Percentiles rank a stretch among this genome's conserved stretches.
phyloP scores from a whole-genome alignment of 2,113 vertebrate species.

The Potamarius usumacintae region DNA sequence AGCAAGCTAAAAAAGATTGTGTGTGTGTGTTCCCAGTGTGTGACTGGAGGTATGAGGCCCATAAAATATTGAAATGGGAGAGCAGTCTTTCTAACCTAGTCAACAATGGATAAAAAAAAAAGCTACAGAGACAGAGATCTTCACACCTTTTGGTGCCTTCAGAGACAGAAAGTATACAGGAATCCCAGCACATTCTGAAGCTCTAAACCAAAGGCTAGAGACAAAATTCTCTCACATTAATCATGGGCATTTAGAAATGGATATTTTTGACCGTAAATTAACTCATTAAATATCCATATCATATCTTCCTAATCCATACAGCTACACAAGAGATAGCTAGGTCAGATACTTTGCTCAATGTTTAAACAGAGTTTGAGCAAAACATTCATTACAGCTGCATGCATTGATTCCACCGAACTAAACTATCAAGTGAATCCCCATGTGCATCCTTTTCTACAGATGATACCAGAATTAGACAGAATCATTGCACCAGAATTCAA shows the following conservation, averaged over 20 bases:
- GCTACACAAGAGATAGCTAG: constrained; percentile 37
- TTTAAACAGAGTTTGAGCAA: constrained; percentile 36
- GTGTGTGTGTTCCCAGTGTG: too few species aligned
- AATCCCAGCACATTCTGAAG: too few species aligned
- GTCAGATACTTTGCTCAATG: constrained; percentile 40
- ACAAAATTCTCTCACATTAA: background rate
- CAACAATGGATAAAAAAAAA: too few species aligned
- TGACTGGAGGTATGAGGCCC: too few species aligned
- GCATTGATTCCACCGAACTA: constrained; percentile 14
- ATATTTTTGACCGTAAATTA: background rate
- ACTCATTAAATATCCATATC: background rate
- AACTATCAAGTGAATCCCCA: constrained; percentile 28
- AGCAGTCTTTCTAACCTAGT: too few species aligned
- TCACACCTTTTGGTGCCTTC: too few species aligned
- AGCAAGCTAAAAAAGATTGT: too few species aligned
- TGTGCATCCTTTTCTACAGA: constrained; percentile 33
- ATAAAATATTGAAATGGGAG: too few species aligned
- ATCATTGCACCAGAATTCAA: background rate
- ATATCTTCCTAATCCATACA: background rate
- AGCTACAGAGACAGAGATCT: too few species aligned
- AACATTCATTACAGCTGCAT: constrained; percentile 35
- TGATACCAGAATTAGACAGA: background rate
- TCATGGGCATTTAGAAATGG: background rate
- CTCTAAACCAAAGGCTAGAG: too few species aligned
- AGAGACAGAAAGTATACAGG: too few species aligned